phyloP scores from a whole-genome alignment of 2,888 invertebrate genomes.

The Dastarcus helophoroides region DNA sequence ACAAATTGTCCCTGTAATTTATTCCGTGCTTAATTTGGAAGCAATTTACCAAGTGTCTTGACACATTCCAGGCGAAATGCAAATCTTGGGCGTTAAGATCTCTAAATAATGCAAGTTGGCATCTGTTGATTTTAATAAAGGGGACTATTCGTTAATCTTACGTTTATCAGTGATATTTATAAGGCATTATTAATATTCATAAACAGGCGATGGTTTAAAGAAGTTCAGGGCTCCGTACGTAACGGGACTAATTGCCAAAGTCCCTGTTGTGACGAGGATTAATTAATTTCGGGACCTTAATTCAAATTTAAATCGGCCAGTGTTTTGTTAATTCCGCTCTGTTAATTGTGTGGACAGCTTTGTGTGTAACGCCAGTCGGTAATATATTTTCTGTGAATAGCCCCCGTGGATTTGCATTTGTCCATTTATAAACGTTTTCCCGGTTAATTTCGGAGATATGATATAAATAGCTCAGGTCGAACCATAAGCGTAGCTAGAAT shows the following conservation, averaged over 20 bases:
- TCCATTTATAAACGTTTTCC: conserved; percentile 21
- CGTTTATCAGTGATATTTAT: conserved; percentile 19
- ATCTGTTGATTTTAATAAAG: conserved; percentile 11
- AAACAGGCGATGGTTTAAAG: conserved; percentile 26
- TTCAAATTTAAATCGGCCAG: conserved; percentile 38
- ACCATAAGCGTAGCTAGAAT: background rate
- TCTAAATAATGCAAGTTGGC: no score
- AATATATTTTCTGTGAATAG: conserved; percentile 16
- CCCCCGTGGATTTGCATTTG: conserved; percentile 23
- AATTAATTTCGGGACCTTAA: conserved; percentile 38
- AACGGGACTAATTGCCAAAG: conserved; percentile 35
- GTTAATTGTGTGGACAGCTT: conserved; percentile 36
- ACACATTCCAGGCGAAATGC: no score
- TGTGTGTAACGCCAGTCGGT: conserved; percentile 25
- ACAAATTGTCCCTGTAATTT: no score
- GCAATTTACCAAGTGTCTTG: no score
- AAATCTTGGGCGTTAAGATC: no score
- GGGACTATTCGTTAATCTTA: conserved; percentile 11
- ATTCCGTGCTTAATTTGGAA: no score
- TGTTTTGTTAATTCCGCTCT: conserved; percentile 38
- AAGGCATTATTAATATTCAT: conserved; percentile 34
- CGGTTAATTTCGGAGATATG: background rate
- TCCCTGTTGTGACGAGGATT: conserved; percentile 38
- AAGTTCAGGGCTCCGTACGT: conserved; percentile 15
- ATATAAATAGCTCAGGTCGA: no score